These are phyloP conservation scores for Thaleichthys pacificus DNA, from an alignment of 2,797 vertebrate species.

Conservation along the genomic window DNA sequence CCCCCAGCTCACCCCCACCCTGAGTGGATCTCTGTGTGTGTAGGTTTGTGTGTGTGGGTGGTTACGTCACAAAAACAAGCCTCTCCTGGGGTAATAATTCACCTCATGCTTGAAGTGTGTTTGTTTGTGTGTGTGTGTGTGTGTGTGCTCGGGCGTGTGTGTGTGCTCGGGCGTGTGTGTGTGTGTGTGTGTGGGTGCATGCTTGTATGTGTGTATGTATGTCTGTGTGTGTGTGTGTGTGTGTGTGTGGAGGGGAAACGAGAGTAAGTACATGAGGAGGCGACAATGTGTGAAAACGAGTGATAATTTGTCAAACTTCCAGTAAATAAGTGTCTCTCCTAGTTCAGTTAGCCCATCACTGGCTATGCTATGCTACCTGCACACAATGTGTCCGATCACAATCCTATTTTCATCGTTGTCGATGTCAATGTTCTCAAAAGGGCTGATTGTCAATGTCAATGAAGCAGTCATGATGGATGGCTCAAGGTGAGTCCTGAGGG, in stretches of 20 bases:
- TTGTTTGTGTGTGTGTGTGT: background rate
- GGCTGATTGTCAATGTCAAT: no score
- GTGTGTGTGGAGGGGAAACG: background rate
- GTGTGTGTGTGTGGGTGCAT: background rate
- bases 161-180: background rate
- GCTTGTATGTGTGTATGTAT: background rate
- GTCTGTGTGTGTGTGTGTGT: background rate
- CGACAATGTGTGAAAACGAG: background rate
- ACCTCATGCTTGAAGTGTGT: constrained; percentile 25
- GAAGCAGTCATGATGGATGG: no score
- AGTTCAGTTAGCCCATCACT: background rate
- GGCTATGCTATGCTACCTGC: background rate
- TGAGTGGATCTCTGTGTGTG: constrained; percentile 2
- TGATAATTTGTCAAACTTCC: background rate
- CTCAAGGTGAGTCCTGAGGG: constrained; percentile 40
- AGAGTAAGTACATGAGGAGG: background rate
- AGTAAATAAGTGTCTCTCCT: no score
- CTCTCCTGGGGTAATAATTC: constrained; percentile 12
- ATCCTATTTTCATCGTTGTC: no score
- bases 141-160: background rate
- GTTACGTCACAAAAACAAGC: constrained; percentile 33
- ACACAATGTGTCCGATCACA: no score
- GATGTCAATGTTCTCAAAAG: no score
- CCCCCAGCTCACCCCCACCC: background rate
- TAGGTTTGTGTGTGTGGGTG: background rate